phyloP scores from a whole-genome alignment of 2,113 vertebrate genomes.

The Heterotis niloticus region DNA sequence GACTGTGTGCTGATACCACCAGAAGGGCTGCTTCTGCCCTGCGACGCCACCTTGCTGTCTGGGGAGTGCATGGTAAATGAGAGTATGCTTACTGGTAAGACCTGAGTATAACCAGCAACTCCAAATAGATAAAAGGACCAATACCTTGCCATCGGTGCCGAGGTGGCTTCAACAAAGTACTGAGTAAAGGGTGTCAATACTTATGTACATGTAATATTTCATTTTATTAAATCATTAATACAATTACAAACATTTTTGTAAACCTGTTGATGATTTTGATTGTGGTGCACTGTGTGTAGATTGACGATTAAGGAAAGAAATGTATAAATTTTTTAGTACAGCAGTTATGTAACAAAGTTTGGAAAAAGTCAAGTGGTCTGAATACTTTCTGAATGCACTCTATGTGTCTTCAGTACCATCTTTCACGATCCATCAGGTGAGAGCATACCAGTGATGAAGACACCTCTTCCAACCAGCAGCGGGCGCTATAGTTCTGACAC shows the following conservation, averaged over 20 bases:
- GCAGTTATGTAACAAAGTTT: neutral
- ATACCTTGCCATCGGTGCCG: too few species aligned
- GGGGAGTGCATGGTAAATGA: constrained; percentile 44
- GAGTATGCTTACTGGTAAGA: constrained; percentile 45
- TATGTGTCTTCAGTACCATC: neutral
- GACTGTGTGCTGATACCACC: constrained; percentile 40
- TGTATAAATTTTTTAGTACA: neutral
- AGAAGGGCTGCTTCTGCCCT: constrained; percentile 37
- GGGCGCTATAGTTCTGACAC: constrained; percentile 30
- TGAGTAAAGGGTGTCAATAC: neutral
- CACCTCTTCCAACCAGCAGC: constrained; percentile 16
- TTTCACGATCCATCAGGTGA: constrained; percentile 13
- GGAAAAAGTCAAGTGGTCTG: neutral
- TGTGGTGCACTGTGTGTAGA: neutral
- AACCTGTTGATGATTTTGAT: neutral
- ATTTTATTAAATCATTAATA: neutral
- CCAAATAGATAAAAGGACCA: too few species aligned
- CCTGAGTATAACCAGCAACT: too few species aligned
- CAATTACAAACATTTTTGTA: neutral
- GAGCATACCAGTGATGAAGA: constrained; percentile 43
- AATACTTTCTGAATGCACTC: too few species aligned
- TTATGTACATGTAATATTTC: neutral
- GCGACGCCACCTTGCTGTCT: constrained; percentile 39
- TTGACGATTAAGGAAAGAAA: neutral
- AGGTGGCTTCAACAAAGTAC: too few species aligned